Evolutionary conservation across 2,113 vertebrate genomes (phyloP), one percentile per base, ranked within the genome.

Genomic region (Budorcas taxicolor): DNA sequence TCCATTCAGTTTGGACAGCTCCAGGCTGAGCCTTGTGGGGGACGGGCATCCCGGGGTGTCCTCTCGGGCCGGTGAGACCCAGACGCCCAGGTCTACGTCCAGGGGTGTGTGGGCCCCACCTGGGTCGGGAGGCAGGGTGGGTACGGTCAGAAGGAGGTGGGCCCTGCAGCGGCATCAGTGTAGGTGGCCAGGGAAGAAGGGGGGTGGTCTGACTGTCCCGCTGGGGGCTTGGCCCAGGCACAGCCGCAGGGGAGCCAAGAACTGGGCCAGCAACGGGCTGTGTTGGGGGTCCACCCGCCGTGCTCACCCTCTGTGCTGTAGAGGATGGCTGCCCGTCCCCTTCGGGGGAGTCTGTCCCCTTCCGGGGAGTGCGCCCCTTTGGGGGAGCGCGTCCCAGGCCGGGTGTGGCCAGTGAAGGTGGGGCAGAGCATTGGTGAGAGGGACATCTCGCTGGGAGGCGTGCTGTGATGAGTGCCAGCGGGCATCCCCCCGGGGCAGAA

Each of bases 11-110:
- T 0, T 12, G 33, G 53, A 6, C 40, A 15, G 2, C 33, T 50
- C 47, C 15, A 23, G 76, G 53, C 55, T 19, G 47, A 29, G 43
- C 50, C n/a, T 33, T 21, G n/a, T 0, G 81, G 21, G 78, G 16
- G 47, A 23, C 3, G 3, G 52, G 33, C 71, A 76, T 27, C 71
- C 71, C 12, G 7, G 33, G 21, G 52, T 21, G 12, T 55, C 52
- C 81, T 36, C 12, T 23, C 4, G 6, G 15, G 33, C n/a, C 12
- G 7, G 7, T 16, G 0, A 33, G 55, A 21, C n/a, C 19, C 15
- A 1, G 50, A 31, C 0, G 0, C n/a, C 31, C 3, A 1, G 5
- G 60, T 57, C 27, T 11, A 1, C 0, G 14, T 43, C 36, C 16
- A 4, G 52, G 57, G 27, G 12, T 23, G 21, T 36, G 67, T 1